These are phyloP conservation scores for Pogonus chalceus DNA, from an alignment of 1,140 invertebrate genomes.

Conservation along the genomic window DNA sequence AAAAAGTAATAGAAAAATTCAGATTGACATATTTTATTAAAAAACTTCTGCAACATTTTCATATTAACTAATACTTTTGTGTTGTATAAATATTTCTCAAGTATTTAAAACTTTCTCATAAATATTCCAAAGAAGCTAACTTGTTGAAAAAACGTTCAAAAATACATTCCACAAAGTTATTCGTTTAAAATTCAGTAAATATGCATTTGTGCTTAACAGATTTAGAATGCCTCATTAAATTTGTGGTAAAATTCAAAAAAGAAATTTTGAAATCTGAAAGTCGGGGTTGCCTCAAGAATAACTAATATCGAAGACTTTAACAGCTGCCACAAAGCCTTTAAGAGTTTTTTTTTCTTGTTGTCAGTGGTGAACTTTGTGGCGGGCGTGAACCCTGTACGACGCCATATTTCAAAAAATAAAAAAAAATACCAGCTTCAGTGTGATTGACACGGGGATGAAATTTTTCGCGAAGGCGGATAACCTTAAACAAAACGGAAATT, in stretches of 20 bases:
- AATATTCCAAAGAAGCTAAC: too few species aligned
- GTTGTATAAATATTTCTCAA: too few species aligned
- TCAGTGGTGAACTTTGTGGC: background rate
- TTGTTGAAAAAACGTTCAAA: too few species aligned
- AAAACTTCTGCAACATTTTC: too few species aligned
- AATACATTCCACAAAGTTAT: too few species aligned
- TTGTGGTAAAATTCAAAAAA: background rate
- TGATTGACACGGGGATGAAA: background rate
- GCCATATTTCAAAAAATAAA: background rate
- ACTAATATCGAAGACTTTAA: background rate
- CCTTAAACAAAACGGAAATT: background rate
- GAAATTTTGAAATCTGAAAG: background rate
- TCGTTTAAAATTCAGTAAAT: too few species aligned
- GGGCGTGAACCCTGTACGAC: background rate
- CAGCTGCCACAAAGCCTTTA: background rate
- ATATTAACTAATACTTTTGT: too few species aligned
- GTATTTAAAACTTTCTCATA: too few species aligned
- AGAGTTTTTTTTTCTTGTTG: background rate
- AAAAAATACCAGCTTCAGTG: background rate
- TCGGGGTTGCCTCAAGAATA: background rate
- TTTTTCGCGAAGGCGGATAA: background rate
- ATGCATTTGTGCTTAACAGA: background rate
- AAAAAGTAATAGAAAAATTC: too few species aligned
- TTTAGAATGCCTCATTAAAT: background rate
- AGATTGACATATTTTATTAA: too few species aligned